These are phyloP conservation scores for Petrocephalus sullivani DNA, from an alignment of 2,797 vertebrate genomes.

Conservation along the genomic window DNA sequence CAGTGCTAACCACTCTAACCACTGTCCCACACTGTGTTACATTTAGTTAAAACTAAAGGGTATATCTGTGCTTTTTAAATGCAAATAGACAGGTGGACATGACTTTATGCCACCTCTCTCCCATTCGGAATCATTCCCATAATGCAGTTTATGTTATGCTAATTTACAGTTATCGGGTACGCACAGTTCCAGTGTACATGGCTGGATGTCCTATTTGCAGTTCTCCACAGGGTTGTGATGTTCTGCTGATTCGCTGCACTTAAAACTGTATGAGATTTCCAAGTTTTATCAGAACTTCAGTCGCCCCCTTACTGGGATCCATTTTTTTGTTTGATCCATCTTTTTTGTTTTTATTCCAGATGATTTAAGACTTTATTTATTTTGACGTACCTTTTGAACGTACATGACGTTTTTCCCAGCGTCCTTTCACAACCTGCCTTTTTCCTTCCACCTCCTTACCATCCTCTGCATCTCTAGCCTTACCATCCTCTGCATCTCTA, in stretches of 20 bases:
- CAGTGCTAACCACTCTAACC: background rate
- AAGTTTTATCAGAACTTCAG: background rate
- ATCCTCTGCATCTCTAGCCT: background rate
- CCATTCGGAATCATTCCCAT: background rate
- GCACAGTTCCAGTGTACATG: background rate
- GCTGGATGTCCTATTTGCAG: background rate
- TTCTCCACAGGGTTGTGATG: background rate
- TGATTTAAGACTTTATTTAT: background rate
- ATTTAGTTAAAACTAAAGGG: background rate
- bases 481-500: too few species aligned
- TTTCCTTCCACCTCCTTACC: background rate
- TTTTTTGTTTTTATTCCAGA: slow-evolving; percentile 22
- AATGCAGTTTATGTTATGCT: background rate
- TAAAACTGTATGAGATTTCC: background rate
- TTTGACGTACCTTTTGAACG: background rate
- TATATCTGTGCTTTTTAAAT: background rate
- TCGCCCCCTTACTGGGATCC: background rate
- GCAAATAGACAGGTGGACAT: background rate
- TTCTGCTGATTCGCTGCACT: background rate
- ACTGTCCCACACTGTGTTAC: too few species aligned
- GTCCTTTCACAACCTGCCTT: background rate
- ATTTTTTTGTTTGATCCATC: slow-evolving; percentile 31
- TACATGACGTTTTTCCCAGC: background rate
- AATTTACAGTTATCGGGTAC: background rate
- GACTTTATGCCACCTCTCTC: background rate